Percentiles rank a stretch among this genome's conserved stretches.
Evolutionary conservation across 2,113 vertebrate species (phyloP).

Genomic region (Sinocyclocheilus anophthalmus): DNA sequence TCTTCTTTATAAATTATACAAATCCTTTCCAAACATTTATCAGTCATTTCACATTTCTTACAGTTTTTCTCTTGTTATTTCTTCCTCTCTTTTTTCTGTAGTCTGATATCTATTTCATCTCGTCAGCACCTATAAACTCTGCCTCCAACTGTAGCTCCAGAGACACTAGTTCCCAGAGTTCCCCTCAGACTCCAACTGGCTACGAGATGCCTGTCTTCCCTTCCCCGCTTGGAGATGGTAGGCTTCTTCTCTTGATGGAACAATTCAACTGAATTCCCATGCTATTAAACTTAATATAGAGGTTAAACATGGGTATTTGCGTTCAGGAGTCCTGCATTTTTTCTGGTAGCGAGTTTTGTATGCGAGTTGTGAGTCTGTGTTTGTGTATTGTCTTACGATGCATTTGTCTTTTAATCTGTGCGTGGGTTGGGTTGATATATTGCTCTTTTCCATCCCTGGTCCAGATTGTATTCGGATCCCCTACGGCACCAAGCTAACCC

Average conservation of each 20-base stretch:
- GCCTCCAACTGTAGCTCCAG: constrained; percentile 88
- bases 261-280: not conserved
- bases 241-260: constrained; percentile 31
- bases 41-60: not conserved
- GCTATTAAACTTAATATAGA: not conserved
- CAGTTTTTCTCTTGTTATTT: constrained; percentile 12
- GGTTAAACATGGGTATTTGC: not conserved
- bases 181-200: constrained; percentile 88
- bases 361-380: constrained; percentile 40
- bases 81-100: constrained; percentile 64
- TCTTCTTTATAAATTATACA: not conserved
- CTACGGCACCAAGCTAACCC: constrained; percentile 83
- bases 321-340: not conserved
- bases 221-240: constrained; percentile 88
- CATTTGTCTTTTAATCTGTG: constrained; percentile 46
- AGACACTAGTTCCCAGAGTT: constrained; percentile 86
- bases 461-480: constrained; percentile 86
- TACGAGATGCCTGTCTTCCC: constrained; percentile 86
- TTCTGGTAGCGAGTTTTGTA: not conserved
- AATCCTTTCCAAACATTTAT: not conserved
- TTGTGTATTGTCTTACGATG: constrained; percentile 49
- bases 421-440: constrained; percentile 67
- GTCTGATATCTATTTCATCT: constrained; percentile 97
- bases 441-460: constrained; percentile 77
- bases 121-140: constrained; percentile 81